These are phyloP conservation scores for Ormyrus labotus DNA, from an alignment of 2,888 invertebrate species.

Conservation along the genomic window DNA sequence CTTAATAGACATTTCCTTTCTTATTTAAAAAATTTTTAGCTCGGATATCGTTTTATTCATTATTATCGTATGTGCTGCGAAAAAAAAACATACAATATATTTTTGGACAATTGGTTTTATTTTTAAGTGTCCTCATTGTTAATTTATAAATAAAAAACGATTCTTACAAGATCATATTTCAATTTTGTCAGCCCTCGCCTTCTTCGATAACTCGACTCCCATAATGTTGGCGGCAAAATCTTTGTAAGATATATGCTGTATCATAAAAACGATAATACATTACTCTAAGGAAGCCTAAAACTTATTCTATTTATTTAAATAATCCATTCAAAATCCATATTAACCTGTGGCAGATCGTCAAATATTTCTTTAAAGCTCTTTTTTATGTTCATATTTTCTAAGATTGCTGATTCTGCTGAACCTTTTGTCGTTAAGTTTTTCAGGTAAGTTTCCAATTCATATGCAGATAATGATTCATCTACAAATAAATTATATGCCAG, in stretches of 20 bases:
- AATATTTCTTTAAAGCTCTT: not conserved
- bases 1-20: constrained; percentile 20
- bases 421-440: constrained; percentile 55
- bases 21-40: constrained; percentile 27
- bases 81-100: constrained; percentile 32
- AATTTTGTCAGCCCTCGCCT: constrained; percentile 33
- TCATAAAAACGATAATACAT: constrained; percentile 67
- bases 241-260: constrained; percentile 73
- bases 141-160: constrained; percentile 31
- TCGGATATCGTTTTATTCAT: constrained; percentile 28
- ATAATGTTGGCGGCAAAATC: constrained; percentile 67
- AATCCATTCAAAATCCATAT: not conserved
- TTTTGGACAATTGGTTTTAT: constrained; percentile 24
- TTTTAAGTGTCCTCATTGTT: constrained; percentile 20
- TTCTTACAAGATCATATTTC: constrained; percentile 11
- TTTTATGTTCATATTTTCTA: constrained; percentile 1
- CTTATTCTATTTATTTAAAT: constrained; percentile 39
- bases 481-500: not conserved
- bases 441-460: constrained; percentile 63
- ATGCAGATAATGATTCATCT: constrained; percentile 63
- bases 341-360: not conserved
- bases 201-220: constrained; percentile 63
- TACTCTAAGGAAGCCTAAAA: constrained; percentile 62
- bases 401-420: not conserved
- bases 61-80: constrained; percentile 5